phyloP scores from a whole-genome alignment of 2,113 vertebrate genomes.

The Cathartes aura region DNA sequence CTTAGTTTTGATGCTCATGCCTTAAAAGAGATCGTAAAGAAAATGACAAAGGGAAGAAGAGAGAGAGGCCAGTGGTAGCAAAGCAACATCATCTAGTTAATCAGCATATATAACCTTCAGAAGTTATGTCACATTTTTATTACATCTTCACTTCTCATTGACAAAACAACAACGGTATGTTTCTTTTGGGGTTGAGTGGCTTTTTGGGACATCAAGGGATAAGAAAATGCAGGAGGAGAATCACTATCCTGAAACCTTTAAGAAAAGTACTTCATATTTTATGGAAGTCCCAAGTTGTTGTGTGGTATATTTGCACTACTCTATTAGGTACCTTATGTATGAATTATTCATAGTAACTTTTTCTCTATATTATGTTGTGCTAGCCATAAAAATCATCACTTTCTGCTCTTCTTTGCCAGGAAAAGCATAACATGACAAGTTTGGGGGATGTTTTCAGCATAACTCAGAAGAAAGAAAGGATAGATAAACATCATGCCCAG shows the following conservation, averaged over 20 bases:
- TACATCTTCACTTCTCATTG: not conserved
- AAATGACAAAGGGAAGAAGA: not conserved
- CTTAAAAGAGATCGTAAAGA: not conserved
- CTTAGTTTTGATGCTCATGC: not conserved
- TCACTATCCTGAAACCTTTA: not conserved
- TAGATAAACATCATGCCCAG: fast-evolving
- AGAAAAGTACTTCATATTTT: not conserved
- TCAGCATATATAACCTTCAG: not conserved
- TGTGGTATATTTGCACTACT: not conserved
- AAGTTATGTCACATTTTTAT: not conserved
- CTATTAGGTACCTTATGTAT: not conserved
- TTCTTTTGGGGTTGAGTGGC: not conserved
- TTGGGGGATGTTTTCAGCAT: not conserved
- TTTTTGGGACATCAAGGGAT: not conserved
- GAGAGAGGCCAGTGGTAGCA: not conserved
- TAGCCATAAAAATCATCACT: not conserved
- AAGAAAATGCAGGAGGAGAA: not conserved
- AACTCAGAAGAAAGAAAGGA: not conserved
- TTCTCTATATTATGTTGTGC: fast-evolving
- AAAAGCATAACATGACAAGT: not conserved
- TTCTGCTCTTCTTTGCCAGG: not conserved
- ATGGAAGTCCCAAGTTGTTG: not conserved
- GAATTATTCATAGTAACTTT: not conserved
- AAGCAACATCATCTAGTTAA: not conserved
- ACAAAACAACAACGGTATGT: not conserved